Conservation (phyloP, 64 coral and sea anemone species). For the Hydrozoanthus tunicans region DNA sequence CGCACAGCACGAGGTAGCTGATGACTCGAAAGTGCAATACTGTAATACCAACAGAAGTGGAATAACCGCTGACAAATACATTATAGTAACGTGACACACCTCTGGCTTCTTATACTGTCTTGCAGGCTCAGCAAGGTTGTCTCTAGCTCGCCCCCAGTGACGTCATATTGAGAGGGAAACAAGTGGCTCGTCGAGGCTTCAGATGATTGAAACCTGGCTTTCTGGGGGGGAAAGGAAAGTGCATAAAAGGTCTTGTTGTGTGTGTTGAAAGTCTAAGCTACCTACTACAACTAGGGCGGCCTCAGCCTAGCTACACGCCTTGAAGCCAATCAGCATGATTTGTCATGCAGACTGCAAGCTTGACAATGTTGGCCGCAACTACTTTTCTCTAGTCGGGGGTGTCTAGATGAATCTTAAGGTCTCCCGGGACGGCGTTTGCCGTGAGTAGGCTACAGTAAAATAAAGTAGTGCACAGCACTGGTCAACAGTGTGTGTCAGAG, state of each 20-base stretch:
- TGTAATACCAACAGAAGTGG: too few relatives aligned
- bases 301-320: not conserved
- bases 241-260: not conserved
- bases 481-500: too few relatives aligned
- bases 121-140: conserved; percentile 29
- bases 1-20: too few relatives aligned
- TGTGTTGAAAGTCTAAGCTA: not conserved
- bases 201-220: conserved; percentile 27
- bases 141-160: conserved; percentile 11
- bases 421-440: too few relatives aligned
- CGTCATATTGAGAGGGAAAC: not conserved
- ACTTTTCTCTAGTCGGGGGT: too few relatives aligned
- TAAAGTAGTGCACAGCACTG: too few relatives aligned
- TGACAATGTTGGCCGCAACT: too few relatives aligned
- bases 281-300: too few relatives aligned
- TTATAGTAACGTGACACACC: conserved; percentile 14
- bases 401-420: too few relatives aligned
- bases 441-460: too few relatives aligned
- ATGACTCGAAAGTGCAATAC: too few relatives aligned
- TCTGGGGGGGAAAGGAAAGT: not conserved
- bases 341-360: too few relatives aligned
- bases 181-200: not conserved
- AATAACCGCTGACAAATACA: not conserved
- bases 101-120: conserved; percentile 24
- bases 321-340: not conserved